Percentiles rank a stretch among this genome's conserved stretches.
phyloP scores from a whole-genome alignment of 2,113 vertebrate species.

The Terrapene triunguis region DNA sequence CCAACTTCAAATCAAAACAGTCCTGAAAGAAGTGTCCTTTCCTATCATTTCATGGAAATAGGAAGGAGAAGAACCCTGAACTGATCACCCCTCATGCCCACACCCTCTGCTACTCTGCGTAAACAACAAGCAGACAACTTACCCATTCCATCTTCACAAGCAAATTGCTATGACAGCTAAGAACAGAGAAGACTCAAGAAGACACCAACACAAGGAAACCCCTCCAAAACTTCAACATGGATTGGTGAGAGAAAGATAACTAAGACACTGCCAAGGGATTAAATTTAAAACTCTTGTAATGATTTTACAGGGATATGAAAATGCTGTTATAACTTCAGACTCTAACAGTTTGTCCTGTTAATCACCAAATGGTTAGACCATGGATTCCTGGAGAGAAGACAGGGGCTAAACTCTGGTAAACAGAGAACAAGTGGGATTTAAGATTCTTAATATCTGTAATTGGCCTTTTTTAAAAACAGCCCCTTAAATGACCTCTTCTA shows the following conservation, averaged over 20 bases:
- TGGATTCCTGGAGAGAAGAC: neutral
- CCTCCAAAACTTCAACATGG: neutral
- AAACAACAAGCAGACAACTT: neutral
- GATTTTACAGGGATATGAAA: neutral
- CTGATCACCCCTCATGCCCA: neutral
- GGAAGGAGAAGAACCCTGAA: neutral
- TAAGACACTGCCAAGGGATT: neutral
- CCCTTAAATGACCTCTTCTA: neutral
- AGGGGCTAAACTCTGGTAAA: neutral
- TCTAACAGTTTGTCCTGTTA: neutral
- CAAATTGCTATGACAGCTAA: neutral
- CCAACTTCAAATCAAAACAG: neutral
- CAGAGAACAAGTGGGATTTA: neutral
- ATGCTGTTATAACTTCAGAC: neutral
- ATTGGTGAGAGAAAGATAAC: neutral
- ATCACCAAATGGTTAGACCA: neutral
- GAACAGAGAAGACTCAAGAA: neutral
- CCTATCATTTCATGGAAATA: neutral
- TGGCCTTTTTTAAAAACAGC: neutral
- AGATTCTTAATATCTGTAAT: neutral
- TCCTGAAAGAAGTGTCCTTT: neutral
- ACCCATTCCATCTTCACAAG: neutral
- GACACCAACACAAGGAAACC: neutral
- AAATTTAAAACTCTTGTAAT: neutral
- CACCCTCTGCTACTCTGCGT: neutral